Evolutionary conservation across 2,888 invertebrate genomes (phyloP), one percentile per base, ranked within the genome.

Genomic region (Drosophila nr. medialis): DNA sequence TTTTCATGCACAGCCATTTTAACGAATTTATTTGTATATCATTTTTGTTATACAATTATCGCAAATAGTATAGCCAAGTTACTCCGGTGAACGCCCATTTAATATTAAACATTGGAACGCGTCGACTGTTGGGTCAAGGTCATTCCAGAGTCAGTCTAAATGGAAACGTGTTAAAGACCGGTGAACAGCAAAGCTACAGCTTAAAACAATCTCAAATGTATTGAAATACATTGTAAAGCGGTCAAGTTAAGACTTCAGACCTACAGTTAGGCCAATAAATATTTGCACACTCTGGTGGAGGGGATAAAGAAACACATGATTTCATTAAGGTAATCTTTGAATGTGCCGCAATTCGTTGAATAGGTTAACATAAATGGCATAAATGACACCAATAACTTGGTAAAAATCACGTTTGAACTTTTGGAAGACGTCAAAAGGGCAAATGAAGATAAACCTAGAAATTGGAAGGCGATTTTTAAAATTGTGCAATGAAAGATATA

Each of bases 51-150:
- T 72, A 64, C 59, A 75, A 77, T 65, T 73, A 58, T 49, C 48
- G 8, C 38, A 40, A 70, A 55, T 40, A 69, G 55, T 49, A 54
- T 2, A 34, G 21, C n/a, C 51, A 75, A 67, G 51, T 70, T 38
- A 77, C 65, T 74, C 54, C 59, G 62, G 62, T 49, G 71, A 65
- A 67, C 64, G 68, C 73, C 68, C 68, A 60, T 42, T 72, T 81
- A 76, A 42, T 72, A 68, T 77, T 85, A 58, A 69, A 69, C 64
- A 51, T 71, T 72, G 70, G 30, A 58, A 32, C 53, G 42, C 62
- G 21, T 30, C 40, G 64, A 59, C 42, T 51, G 66, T 45, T 80
- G 61, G 81, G 81, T 83, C 83, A 83, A 86, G 82, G 82, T 80
- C 81, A 65, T 8, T 58, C 6, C 30, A 50, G 32, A 58, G 48